Conservation (phyloP, 2,888 invertebrate genomes). For the Zelleria hepariella region DNA sequence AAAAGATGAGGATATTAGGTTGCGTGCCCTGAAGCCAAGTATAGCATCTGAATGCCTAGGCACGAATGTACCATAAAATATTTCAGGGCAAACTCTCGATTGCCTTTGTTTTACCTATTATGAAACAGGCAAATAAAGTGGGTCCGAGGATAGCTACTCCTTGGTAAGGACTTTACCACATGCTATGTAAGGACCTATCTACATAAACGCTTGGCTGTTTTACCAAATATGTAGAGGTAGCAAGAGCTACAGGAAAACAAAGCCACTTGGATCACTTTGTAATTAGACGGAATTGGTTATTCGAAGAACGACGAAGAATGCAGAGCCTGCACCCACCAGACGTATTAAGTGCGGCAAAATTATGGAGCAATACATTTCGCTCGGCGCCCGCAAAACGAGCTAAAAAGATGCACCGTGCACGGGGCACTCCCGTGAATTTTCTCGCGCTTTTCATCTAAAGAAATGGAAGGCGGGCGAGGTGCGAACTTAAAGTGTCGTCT, state of each 20-base stretch:
- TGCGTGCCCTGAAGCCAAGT: neutral
- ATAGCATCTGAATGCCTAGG: neutral
- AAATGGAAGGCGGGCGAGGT: constrained; percentile 38
- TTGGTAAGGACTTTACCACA: neutral
- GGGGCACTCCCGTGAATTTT: constrained; percentile 32
- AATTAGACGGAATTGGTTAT: no score
- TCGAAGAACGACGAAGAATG: neutral
- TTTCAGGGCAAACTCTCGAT: neutral
- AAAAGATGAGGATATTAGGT: neutral
- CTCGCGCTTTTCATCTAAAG: constrained; percentile 30
- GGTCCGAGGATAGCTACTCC: no score
- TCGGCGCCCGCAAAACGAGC: no score
- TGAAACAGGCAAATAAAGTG: neutral
- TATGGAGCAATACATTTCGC: neutral
- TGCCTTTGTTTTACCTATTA: neutral
- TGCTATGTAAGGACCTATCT: no score
- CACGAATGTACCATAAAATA: neutral
- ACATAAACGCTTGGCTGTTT: no score
- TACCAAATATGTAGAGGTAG: no score
- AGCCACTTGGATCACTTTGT: no score
- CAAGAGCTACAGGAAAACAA: no score
- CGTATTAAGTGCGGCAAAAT: neutral
- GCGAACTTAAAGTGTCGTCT: constrained; percentile 43
- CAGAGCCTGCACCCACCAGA: neutral
- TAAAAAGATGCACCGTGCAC: constrained; percentile 16